phyloP scores from a whole-genome alignment of 2,113 vertebrate species.

The Falcunculus frontatus region DNA sequence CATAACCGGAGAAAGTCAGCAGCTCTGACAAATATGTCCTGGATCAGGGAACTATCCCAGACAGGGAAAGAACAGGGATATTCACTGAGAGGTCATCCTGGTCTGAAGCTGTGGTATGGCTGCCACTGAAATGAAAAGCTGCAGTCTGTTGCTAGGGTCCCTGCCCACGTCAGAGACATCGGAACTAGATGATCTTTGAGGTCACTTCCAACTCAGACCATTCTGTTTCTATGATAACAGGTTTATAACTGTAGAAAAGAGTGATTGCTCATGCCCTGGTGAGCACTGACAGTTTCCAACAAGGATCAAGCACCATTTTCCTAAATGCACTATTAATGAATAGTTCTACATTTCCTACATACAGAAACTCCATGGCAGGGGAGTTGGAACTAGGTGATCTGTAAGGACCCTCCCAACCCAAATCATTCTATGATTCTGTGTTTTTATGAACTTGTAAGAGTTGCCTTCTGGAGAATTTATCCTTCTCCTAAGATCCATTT shows the following conservation, averaged over 20 bases:
- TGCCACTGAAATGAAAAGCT: neutral
- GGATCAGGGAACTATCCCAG: neutral
- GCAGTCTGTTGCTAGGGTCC: neutral
- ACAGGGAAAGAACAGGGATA: neutral
- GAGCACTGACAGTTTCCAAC: neutral
- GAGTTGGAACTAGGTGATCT: neutral
- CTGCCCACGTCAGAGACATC: neutral
- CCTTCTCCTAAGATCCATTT: neutral
- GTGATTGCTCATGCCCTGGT: neutral
- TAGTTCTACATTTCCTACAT: neutral
- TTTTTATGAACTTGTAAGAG: neutral
- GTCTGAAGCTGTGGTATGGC: neutral
- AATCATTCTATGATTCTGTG: neutral
- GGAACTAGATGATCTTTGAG: neutral
- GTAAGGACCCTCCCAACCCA: neutral
- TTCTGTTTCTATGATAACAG: neutral
- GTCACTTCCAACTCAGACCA: neutral
- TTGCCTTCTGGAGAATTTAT: neutral
- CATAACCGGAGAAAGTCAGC: neutral
- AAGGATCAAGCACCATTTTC: neutral
- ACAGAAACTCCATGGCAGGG: neutral
- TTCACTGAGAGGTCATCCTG: neutral
- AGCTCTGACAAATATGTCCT: neutral
- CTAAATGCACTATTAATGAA: neutral
- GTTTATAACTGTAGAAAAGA: neutral